Evolutionary conservation across 1,140 invertebrate species (phyloP).

Genomic region (Grapholita molesta): DNA sequence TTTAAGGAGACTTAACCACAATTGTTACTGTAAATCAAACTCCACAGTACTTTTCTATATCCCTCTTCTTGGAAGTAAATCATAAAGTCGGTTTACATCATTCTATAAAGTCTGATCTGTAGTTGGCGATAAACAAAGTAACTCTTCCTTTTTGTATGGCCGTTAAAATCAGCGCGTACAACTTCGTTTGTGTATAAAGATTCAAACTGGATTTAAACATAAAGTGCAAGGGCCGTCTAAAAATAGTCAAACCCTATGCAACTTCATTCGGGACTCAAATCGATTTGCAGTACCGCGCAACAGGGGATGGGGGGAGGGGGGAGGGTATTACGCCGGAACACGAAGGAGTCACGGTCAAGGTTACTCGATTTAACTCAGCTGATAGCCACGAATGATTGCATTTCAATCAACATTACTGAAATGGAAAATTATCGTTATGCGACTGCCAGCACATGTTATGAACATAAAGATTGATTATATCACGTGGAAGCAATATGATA

Average conservation of each 20-base stretch:
- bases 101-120: no score
- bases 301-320: conserved; percentile 27
- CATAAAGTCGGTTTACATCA: no score
- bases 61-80: no score
- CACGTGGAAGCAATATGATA: not conserved
- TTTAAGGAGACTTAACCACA: no score
- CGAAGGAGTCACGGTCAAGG: conserved; percentile 53
- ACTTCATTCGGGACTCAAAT: conserved; percentile 31
- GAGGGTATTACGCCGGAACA: conserved; percentile 36
- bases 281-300: conserved; percentile 38
- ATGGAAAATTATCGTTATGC: not conserved
- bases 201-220: not conserved
- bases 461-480: not conserved
- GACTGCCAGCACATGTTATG: not conserved
- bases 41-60: no score
- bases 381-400: conserved; percentile 33
- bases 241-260: conserved; percentile 19
- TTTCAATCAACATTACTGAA: conserved; percentile 29
- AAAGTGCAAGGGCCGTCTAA: conserved; percentile 7
- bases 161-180: no score
- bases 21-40: no score
- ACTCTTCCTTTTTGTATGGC: no score
- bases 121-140: no score
- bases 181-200: no score
- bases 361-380: conserved; percentile 37